Conservation (phyloP, 2,113 vertebrate genomes). For the Saiga tatarica region DNA sequence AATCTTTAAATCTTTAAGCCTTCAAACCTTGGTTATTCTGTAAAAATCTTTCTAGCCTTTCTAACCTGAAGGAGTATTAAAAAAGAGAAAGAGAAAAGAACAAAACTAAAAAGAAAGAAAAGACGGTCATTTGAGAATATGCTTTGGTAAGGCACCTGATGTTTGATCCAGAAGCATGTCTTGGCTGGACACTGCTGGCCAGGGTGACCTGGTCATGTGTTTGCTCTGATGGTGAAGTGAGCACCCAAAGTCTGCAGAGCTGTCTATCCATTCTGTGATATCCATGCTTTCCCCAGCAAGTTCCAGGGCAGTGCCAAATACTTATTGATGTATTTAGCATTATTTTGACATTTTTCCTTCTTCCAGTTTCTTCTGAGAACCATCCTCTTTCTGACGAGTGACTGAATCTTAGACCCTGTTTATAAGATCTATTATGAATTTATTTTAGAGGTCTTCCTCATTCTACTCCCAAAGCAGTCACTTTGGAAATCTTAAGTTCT, state of each 20-base stretch:
- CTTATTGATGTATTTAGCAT: neutral
- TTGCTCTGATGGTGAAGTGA: neutral
- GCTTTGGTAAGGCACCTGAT: neutral
- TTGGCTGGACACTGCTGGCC: neutral
- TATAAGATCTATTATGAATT: neutral
- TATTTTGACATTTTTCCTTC: neutral
- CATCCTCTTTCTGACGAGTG: neutral
- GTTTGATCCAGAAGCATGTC: fast-evolving
- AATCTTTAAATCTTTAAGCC: neutral
- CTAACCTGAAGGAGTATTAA: neutral
- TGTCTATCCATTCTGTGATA: neutral
- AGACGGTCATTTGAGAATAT: fast-evolving
- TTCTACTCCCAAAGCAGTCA: neutral
- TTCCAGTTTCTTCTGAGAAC: neutral
- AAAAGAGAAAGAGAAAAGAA: neutral
- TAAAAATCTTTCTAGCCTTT: neutral
- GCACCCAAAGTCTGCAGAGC: neutral
- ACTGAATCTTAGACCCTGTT: neutral
- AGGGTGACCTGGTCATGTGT: fast-evolving
- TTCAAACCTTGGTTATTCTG: neutral
- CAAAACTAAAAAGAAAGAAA: neutral
- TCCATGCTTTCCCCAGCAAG: neutral
- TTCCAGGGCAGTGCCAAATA: neutral
- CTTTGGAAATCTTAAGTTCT: slow-evolving; percentile 50
- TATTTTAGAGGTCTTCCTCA: neutral